Percentiles rank a stretch among this genome's conserved stretches.
These are phyloP conservation scores for Nezara viridula DNA, from an alignment of 2,888 invertebrate species.

Conservation along the genomic window DNA sequence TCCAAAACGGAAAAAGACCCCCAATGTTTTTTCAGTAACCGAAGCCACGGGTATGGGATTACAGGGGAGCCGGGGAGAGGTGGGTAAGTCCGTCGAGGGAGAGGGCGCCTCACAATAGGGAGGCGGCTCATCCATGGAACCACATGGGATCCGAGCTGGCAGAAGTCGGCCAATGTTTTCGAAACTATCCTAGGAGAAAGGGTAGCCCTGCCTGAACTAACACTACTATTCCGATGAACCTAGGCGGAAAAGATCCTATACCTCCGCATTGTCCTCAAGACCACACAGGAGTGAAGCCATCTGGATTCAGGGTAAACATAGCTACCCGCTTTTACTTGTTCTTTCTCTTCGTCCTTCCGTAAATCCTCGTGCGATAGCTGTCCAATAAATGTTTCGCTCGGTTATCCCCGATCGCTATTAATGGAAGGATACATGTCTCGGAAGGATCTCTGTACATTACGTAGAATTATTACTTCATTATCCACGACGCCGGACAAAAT, in stretches of 20 bases:
- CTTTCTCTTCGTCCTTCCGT: neutral
- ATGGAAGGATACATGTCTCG: no score
- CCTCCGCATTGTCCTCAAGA: neutral
- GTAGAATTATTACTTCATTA: no score
- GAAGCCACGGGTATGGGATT: constrained; percentile 5
- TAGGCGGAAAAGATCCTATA: constrained; percentile 6
- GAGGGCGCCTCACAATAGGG: neutral
- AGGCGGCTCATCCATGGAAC: constrained; percentile 15
- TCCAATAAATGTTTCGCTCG: neutral
- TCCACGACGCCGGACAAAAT: no score
- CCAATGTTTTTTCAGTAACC: neutral
- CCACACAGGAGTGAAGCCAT: constrained; percentile 24
- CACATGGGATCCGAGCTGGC: constrained; percentile 10
- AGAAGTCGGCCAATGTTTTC: constrained; percentile 28
- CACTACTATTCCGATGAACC: constrained; percentile 3
- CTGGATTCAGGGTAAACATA: neutral
- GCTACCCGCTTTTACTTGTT: neutral
- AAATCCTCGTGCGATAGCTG: neutral
- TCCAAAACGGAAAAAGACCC: constrained; percentile 25
- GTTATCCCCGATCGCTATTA: no score
- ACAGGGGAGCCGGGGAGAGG: neutral
- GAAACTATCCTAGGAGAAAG: constrained; percentile 2
- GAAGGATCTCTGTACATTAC: no score
- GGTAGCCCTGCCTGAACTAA: constrained; percentile 20
- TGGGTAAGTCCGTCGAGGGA: neutral